A percentile compares a stretch with the other conserved stretches of the same genome.
Conservation (phyloP, 2,888 invertebrate genomes). For the Allygus modestus region DNA sequence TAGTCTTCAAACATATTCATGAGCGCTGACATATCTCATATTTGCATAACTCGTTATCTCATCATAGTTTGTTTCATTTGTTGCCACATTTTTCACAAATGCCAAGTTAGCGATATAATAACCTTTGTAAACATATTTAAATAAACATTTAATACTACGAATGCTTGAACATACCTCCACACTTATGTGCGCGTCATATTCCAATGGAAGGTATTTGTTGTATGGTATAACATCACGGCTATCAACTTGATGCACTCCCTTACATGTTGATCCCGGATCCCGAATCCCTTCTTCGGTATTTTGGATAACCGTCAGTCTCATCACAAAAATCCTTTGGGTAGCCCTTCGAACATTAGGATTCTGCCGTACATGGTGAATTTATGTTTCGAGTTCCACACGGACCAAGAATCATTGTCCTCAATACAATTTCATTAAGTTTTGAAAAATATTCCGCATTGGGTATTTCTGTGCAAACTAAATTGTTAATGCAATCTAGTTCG, state of each 20-base stretch:
- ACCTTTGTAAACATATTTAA: slow-evolving; percentile 65
- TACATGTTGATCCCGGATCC: not conserved
- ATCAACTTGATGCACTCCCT: slow-evolving; percentile 25
- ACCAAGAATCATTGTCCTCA: slow-evolving; percentile 59
- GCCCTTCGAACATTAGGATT: slow-evolving; percentile 45
- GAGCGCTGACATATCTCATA: slow-evolving; percentile 52
- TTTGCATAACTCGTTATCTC: slow-evolving; percentile 44
- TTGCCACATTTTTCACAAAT: not conserved
- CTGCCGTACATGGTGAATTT: not conserved
- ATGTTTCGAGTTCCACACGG: slow-evolving; percentile 62
- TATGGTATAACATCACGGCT: slow-evolving; percentile 59
- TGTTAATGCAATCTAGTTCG: slow-evolving; percentile 42
- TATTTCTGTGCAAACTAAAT: slow-evolving; percentile 60
- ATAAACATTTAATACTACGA: slow-evolving; percentile 62
- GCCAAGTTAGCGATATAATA: slow-evolving; percentile 36
- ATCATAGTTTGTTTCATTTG: slow-evolving; percentile 6
- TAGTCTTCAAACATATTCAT: slow-evolving; percentile 47
- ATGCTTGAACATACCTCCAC: slow-evolving; percentile 59
- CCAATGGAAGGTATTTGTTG: slow-evolving; percentile 57
- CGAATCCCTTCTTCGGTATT: slow-evolving; percentile 56
- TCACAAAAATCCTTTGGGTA: slow-evolving; percentile 49
- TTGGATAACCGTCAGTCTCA: slow-evolving; percentile 61
- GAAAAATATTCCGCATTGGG: slow-evolving; percentile 34
- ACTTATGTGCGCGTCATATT: slow-evolving; percentile 55
- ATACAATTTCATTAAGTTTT: slow-evolving; percentile 32